Base-by-base conservation (phyloP, 2,797 vertebrate genomes). In the Australoheros facetus region DNA sequence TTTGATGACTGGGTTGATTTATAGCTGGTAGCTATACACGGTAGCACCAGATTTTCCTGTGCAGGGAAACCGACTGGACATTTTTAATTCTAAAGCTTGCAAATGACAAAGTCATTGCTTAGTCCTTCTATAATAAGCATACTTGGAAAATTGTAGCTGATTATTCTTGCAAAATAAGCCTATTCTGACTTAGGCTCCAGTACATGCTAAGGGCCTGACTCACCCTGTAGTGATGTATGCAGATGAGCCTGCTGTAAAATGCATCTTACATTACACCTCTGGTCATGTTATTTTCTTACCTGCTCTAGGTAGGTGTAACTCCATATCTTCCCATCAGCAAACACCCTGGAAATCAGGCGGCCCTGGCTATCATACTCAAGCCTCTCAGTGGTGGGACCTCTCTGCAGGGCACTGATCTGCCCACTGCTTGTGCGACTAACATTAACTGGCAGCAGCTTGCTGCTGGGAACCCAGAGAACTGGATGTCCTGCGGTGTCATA, bases 321-420 rank as follows among this genome's bases (percentile, higher is more conserved):
- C 98, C 98, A 99, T 1, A 97, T 98, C 95, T 99, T 99, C n/a
- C 98, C 98, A 82, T 99, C 98, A n/a, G 98, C 97, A 85, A 99
- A 99, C 87, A 97, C 96, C 73, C 97, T 95, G 59, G 98, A 97
- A 28, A 98, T 95, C 59, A 99, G 95, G 21, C 98, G 97, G 14
- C 98, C 98, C 89, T 99, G 98, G 56, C 93, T 93, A 37, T 99
- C 98, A 32, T 98, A 98, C 83, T 98, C 98, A 0, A 98, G 95
- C 79, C 96, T 96, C 92, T 99, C 98, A 1, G 96, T 97, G 5
- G 97, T 98, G 0, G 97, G 95, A 10, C 98, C 98, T 85, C 98
- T 94, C 94, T 99, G 98, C 85, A 99, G 96, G 91, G 97, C 97
- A 80, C 97, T 97, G 78, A 99, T 96, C 85, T 98, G 98, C 48